These are phyloP conservation scores for Mythimna loreyi DNA, from an alignment of 2,888 invertebrate species.

Conservation along the genomic window DNA sequence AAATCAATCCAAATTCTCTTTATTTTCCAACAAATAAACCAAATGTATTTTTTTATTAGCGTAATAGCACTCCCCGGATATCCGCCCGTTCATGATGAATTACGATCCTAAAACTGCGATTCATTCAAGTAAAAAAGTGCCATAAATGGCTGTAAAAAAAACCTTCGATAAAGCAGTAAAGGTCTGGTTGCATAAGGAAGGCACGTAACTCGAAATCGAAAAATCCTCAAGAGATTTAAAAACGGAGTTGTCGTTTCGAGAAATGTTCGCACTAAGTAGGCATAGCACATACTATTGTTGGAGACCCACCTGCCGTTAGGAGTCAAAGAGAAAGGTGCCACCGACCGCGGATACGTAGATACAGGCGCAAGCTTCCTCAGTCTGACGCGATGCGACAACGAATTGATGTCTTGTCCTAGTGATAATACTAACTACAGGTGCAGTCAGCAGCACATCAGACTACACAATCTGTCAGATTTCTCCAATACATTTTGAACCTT, in stretches of 20 bases:
- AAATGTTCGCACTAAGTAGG: slow-evolving; percentile 23
- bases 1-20: too few relatives aligned
- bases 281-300: slow-evolving; percentile 38
- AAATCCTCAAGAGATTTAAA: slow-evolving; percentile 25
- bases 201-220: slow-evolving; percentile 6
- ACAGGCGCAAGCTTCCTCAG: background rate
- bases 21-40: too few relatives aligned
- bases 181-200: background rate
- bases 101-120: background rate
- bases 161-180: background rate
- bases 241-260: slow-evolving; percentile 5
- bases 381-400: background rate
- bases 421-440: too few relatives aligned
- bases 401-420: too few relatives aligned
- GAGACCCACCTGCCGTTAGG: slow-evolving; percentile 33
- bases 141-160: background rate
- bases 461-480: too few relatives aligned
- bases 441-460: too few relatives aligned
- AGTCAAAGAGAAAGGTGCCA: slow-evolving; percentile 7
- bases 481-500: too few relatives aligned
- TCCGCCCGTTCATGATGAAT: background rate
- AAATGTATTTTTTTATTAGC: too few relatives aligned
- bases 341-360: slow-evolving; percentile 4
- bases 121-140: background rate
- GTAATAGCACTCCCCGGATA: too few relatives aligned